Evolutionary conservation across 1,140 invertebrate genomes (phyloP), one percentile per base, ranked within the genome.

Genomic region (Diorhabda carinulata): DNA sequence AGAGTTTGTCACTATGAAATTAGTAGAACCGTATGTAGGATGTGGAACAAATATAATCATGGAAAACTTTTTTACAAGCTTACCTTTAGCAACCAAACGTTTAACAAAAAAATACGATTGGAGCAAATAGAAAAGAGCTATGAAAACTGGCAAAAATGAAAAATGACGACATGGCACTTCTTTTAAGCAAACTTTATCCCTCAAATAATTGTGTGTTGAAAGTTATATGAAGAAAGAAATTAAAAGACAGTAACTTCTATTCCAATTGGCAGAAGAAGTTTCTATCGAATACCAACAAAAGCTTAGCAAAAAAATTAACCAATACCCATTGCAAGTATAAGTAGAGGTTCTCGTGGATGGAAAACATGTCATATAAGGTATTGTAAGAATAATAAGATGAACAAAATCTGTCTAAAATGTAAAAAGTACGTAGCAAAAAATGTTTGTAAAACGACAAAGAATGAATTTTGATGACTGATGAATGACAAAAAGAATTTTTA

Each of bases 41-140:
- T 25, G 25, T 25, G 25, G 25, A 56, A 56, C 6, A 56, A 56
- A 6, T 56, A n/a, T 56, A 56, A 56, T n/a, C 6, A 56, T 2
- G 6, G 52, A 56, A 7, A 56, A 56, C n/a, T 56, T 56, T 56
- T 56, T 56, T 56, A 56, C 52, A 56, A 56, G 2, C 52, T 56
- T 56, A 56, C 52, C n/a, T 6, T 56, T 56, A 7, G n/a, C n/a
- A 56, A 56, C 6, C 1, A n/a, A 6, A 56, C 6, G n/a, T n/a
- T n/a, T 56, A 56, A 56, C n/a, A 56, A 56, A 56, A 56, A 56
- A 56, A 56, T 56, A 56, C 52, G 52, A n/a, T 56, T 6, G n/a
- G 52, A 2, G 6, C 2, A 56, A 25, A 25, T 25, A 25, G 25
- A 25, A 25, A 25, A 25, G 25, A 25, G 25, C 25, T 25, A 25